Evolutionary conservation across 1,140 invertebrate species (phyloP).

Genomic region (Papilio helenus): DNA sequence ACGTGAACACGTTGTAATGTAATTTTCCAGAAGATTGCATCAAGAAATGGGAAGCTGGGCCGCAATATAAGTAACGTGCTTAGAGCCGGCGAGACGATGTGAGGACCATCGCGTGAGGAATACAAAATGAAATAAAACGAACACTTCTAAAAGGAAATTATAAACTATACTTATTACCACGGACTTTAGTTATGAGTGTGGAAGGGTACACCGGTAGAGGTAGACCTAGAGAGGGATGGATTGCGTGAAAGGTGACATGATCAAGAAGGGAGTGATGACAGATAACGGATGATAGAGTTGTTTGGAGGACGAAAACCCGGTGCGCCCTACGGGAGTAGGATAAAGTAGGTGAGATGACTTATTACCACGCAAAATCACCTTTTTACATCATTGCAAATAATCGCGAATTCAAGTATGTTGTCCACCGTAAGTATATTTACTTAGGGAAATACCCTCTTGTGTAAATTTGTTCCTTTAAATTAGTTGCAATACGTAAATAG

Average conservation of each 20-base stretch:
- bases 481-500: not conserved
- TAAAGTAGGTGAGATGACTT: too few species aligned
- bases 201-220: too few species aligned
- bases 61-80: not conserved
- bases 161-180: not conserved
- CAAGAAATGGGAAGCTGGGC: slow-evolving; percentile 27
- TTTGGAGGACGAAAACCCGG: too few species aligned
- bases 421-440: not conserved
- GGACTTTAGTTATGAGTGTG: too few species aligned
- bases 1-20: slow-evolving; percentile 16
- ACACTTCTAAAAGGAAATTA: not conserved
- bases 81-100: not conserved
- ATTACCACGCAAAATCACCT: not conserved
- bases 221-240: too few species aligned
- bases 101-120: not conserved
- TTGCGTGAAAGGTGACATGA: too few species aligned
- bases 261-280: too few species aligned
- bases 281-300: too few species aligned
- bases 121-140: slow-evolving; percentile 4
- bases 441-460: not conserved
- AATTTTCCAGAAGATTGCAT: slow-evolving; percentile 31
- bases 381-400: not conserved
- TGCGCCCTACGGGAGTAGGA: too few species aligned
- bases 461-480: not conserved
- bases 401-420: not conserved